These are phyloP conservation scores for Caenorhabditis brenneri DNA, from an alignment of 1,140 invertebrate genomes.

Conservation along the genomic window DNA sequence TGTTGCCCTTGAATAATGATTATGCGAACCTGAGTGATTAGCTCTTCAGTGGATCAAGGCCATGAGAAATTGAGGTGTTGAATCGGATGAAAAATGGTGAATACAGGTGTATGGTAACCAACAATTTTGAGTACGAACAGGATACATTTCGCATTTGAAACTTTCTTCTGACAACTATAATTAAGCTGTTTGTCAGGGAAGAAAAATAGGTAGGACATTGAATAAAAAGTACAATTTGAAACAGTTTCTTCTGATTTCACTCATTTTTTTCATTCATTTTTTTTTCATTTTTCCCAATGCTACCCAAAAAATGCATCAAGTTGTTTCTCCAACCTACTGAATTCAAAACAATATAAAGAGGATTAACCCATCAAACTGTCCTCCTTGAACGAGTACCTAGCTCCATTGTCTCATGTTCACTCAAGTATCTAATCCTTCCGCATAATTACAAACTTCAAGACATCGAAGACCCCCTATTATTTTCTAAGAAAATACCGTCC, in stretches of 20 bases:
- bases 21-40: conserved; percentile 25
- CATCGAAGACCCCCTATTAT: not conserved
- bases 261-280: no score
- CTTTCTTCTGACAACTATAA: no score
- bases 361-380: not conserved
- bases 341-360: not conserved
- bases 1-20: conserved; percentile 33
- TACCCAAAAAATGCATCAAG: not conserved
- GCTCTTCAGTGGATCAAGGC: not conserved
- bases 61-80: conserved; percentile 20
- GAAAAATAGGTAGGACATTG: no score
- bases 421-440: conserved; percentile 30
- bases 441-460: conserved; percentile 36
- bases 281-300: no score
- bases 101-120: no score
- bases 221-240: no score
- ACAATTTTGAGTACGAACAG: not conserved
- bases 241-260: no score
- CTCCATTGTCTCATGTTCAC: conserved; percentile 18
- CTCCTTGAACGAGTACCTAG: not conserved
- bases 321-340: not conserved
- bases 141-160: no score
- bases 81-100: not conserved
- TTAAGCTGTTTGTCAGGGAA: no score
- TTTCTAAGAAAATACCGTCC: not conserved